Evolutionary conservation across 2,888 invertebrate species (phyloP).

Genomic region (Prenolepis imparis): DNA sequence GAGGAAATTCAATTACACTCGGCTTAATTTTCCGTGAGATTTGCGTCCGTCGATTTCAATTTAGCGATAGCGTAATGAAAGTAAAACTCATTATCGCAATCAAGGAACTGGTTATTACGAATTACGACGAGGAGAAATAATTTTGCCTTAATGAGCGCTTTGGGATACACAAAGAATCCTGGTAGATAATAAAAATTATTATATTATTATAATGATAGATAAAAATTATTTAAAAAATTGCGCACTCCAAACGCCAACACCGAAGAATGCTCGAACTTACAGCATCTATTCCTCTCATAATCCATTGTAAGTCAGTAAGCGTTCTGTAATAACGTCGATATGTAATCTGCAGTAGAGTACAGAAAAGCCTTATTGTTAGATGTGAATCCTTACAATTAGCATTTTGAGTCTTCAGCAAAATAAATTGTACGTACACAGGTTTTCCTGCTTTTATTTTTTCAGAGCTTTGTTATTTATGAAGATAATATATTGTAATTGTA

Average conservation of each 20-base stretch:
- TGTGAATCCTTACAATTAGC: background rate
- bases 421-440: background rate
- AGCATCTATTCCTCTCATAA: constrained; percentile 27
- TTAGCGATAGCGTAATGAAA: constrained; percentile 10
- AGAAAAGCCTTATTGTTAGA: background rate
- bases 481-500: background rate
- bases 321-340: constrained; percentile 37
- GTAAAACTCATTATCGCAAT: constrained; percentile 19
- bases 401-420: background rate
- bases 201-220: background rate
- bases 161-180: background rate
- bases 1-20: constrained; percentile 14
- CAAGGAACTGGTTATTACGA: constrained; percentile 3
- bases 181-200: background rate
- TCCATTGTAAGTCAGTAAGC: constrained; percentile 30
- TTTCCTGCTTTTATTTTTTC: background rate
- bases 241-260: constrained; percentile 17
- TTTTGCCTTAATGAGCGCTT: background rate
- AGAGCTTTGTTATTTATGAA: background rate
- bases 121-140: background rate
- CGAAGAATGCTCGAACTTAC: constrained; percentile 46
- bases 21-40: constrained; percentile 18
- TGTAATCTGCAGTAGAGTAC: constrained; percentile 37
- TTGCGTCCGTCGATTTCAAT: constrained; percentile 20
- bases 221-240: background rate